These are phyloP conservation scores for Ectemnius continuus DNA, from an alignment of 2,888 invertebrate species.

Conservation along the genomic window DNA sequence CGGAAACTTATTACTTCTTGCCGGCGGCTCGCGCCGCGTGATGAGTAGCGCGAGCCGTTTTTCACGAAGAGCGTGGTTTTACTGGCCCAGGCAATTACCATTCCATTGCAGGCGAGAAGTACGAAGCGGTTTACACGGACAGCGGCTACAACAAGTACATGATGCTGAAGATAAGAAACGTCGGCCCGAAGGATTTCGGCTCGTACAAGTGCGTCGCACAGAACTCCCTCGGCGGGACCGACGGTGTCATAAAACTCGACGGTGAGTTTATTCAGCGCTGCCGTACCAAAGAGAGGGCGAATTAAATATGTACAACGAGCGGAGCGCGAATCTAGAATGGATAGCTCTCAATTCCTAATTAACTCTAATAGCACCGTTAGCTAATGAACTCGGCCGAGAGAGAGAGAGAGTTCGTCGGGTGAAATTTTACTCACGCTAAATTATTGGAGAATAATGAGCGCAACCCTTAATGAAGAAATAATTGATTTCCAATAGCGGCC, in stretches of 20 bases:
- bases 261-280: constrained; percentile 80
- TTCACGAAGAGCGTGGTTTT: constrained; percentile 59
- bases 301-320: background rate
- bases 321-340: background rate
- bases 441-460: constrained; percentile 47
- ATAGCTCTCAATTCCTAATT: too few species aligned
- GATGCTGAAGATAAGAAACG: constrained; percentile 92
- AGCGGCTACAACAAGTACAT: constrained; percentile 92
- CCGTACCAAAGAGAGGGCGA: background rate
- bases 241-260: constrained; percentile 92
- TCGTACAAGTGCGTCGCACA: constrained; percentile 95
- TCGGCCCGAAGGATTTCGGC: constrained; percentile 89
- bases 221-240: constrained; percentile 93
- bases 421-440: constrained; percentile 31
- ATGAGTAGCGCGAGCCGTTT: background rate
- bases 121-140: constrained; percentile 90
- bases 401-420: background rate
- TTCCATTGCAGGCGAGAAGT: constrained; percentile 88
- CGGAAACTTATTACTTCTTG: too few species aligned
- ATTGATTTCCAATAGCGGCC: constrained; percentile 57
- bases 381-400: background rate
- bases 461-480: constrained; percentile 51
- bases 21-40: too few species aligned
- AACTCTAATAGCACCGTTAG: background rate
- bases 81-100: constrained; percentile 74